phyloP scores from a whole-genome alignment of 2,113 vertebrate genomes.

The Oostethus manadensis region DNA sequence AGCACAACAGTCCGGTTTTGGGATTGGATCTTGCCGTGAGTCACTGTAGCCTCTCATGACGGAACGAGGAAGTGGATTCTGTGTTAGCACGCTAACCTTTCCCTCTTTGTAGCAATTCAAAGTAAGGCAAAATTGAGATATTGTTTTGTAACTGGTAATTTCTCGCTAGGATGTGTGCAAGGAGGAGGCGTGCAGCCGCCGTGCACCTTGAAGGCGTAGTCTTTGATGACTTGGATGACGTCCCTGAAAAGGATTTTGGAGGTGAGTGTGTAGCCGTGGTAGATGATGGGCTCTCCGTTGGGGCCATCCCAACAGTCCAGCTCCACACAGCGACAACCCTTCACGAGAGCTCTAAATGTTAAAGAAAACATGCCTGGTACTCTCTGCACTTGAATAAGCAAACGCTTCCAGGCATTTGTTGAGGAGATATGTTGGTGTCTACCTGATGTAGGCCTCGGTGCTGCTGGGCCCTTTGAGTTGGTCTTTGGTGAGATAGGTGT shows the following conservation, averaged over 20 bases:
- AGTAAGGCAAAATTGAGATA: too few species aligned
- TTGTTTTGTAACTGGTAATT: too few species aligned
- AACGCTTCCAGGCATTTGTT: not conserved
- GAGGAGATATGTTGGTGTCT: slow-evolving; percentile 2
- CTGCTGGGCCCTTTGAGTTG: slow-evolving; percentile 93
- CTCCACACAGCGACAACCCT: slow-evolving; percentile 93
- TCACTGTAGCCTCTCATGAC: too few species aligned
- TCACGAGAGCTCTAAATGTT: slow-evolving; percentile 81
- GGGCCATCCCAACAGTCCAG: slow-evolving; percentile 93
- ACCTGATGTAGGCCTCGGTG: slow-evolving; percentile 94
- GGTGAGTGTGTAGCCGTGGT: slow-evolving; percentile 93
- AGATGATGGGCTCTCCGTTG: slow-evolving; percentile 85
- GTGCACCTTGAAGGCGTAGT: slow-evolving; percentile 91
- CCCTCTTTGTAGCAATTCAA: too few species aligned
- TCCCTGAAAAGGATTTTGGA: slow-evolving; percentile 93
- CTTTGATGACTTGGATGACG: slow-evolving; percentile 85
- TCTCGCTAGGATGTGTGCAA: too few species aligned
- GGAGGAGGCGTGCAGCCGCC: not conserved
- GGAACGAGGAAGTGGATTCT: too few species aligned
- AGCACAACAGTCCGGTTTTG: too few species aligned
- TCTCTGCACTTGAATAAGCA: not conserved
- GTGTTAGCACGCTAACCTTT: too few species aligned
- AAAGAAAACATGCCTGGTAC: not conserved
- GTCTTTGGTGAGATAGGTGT: slow-evolving; percentile 93
- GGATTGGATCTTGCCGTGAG: too few species aligned